Evolutionary conservation across 2,888 invertebrate genomes (phyloP), one percentile per base, ranked within the genome.

Genomic region (Creontiades dilutus): DNA sequence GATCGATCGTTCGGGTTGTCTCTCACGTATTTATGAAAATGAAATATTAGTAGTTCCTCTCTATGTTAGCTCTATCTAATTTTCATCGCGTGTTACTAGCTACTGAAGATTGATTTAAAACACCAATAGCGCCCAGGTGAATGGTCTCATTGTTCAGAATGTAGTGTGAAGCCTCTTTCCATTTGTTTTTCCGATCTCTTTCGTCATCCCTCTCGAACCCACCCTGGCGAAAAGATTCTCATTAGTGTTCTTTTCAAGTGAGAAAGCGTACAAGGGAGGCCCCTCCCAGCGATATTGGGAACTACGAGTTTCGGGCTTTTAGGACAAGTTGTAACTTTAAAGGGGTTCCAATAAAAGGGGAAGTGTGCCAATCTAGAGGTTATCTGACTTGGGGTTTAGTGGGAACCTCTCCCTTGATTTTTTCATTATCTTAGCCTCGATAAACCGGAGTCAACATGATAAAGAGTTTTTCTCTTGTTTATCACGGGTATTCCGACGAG

Each of bases 351-450:
- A 57, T 57, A 85, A 85, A 84, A 57, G 55, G 61, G 85, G 85
- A 57, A 57, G 61, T 57, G 85, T 28, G 85, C 61, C 85, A 85
- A 85, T 85, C 85, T 85, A 28, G 55, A 85, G 85, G 85, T 57
- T 85, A 85, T 81, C 86, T 57, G 68, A 37, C 57, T 37, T 46
- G 47, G 37, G 61, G 37, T 85, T 85, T 85, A 85, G 57, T 85
- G 86, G 86, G 52, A 19, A 61, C 68, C 61, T 85, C 23, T 55
- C 61, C 86, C 86, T 85, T 85, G 55, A 46, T 76, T 76, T 87
- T 68, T 87, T 87, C 76, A 87, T 87, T 76, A 87, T 87, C 75
- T 87, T 87, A 76, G 76, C 87, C 76, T 23, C 87, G 87, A 87
- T 87, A 75, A 75, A 76, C 48, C 85, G 76, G 76, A 76, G 87